Evolutionary conservation across 2,888 invertebrate genomes (phyloP).

Genomic region (Cataglyphis cursor): DNA sequence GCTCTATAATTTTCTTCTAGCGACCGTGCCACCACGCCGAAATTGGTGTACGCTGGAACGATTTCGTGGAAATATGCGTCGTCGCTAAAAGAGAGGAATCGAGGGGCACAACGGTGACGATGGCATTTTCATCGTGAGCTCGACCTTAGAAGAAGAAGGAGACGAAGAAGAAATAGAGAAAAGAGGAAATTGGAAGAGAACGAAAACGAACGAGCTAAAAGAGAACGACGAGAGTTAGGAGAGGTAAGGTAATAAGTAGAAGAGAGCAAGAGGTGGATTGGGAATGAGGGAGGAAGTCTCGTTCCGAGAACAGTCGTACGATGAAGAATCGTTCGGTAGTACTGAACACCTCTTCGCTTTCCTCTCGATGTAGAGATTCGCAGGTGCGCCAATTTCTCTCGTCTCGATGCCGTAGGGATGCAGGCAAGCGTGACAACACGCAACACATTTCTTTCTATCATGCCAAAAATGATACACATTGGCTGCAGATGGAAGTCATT

Average conservation of each 20-base stretch:
- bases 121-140: conserved; percentile 68
- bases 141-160: conserved; percentile 5
- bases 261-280: conserved; percentile 7
- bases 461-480: conserved; percentile 47
- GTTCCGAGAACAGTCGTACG: conserved; percentile 51
- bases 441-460: conserved; percentile 59
- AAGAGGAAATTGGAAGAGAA: conserved; percentile 38
- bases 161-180: conserved; percentile 25
- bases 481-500: conserved; percentile 47
- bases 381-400: conserved; percentile 51
- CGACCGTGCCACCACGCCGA: conserved; percentile 74
- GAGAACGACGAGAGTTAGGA: conserved; percentile 72
- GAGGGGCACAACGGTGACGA: conserved; percentile 64
- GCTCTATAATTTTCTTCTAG: conserved; percentile 80
- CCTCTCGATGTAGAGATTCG: conserved; percentile 41
- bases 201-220: conserved; percentile 66
- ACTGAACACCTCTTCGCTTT: conserved; percentile 32
- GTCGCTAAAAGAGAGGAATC: conserved; percentile 61
- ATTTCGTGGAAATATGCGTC: conserved; percentile 73
- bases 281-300: conserved; percentile 32
- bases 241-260: conserved; percentile 66
- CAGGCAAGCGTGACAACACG: conserved; percentile 56
- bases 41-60: conserved; percentile 73
- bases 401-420: conserved; percentile 27
- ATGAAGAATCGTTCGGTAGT: conserved; percentile 47